Conservation (phyloP, 2,113 vertebrate species). For the Cyanoderma ruficeps region DNA sequence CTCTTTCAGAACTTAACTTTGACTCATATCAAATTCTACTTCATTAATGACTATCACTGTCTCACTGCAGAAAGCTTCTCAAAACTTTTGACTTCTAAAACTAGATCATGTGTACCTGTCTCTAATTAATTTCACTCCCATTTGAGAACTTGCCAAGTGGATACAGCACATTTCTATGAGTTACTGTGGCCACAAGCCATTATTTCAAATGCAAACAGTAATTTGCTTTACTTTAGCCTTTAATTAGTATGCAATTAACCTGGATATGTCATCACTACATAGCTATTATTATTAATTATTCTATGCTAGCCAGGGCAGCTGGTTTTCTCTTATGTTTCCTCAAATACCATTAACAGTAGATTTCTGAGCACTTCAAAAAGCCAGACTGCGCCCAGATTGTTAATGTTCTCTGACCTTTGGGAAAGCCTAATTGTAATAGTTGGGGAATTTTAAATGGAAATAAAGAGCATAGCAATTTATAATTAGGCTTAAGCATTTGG, state of each 20-base stretch:
- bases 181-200: neutral
- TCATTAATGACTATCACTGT: neutral
- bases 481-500: constrained; percentile 16
- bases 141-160: constrained; percentile 26
- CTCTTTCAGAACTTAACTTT: constrained; percentile 8
- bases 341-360: constrained; percentile 20
- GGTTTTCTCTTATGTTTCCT: constrained; percentile 20
- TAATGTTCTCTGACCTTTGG: constrained; percentile 42
- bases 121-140: constrained; percentile 21
- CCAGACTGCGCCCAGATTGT: neutral
- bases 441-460: constrained; percentile 2
- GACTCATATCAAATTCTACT: neutral
- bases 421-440: constrained; percentile 28
- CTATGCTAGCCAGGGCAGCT: constrained; percentile 18
- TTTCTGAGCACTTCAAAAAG: neutral
- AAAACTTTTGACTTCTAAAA: constrained; percentile 4
- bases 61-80: neutral
- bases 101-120: neutral
- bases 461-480: constrained; percentile 12
- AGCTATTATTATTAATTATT: constrained; percentile 61
- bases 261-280: constrained; percentile 51
- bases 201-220: constrained; percentile 56
- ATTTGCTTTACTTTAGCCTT: constrained; percentile 42
- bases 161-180: neutral
- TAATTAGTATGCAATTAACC: constrained; percentile 66